Base-by-base conservation (phyloP, 2,888 invertebrate species). In the Orthosia gothica region DNA sequence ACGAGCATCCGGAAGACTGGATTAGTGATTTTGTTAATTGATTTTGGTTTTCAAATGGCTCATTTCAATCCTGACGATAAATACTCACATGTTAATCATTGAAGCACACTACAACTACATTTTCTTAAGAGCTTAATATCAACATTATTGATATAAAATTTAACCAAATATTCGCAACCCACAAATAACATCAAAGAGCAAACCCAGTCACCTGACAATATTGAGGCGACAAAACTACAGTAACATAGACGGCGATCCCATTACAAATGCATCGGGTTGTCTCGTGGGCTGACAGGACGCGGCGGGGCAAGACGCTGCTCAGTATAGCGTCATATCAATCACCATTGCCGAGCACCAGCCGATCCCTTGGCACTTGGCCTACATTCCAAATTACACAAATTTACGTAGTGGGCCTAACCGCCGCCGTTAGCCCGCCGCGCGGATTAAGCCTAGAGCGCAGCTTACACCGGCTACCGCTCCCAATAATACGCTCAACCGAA, bases 351-450 rank as follows among this genome's bases (percentile, higher is more conserved):
- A 91, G 92, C 91, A 92, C 92, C 92, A 94, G 83, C 66, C 70
- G 93, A 95, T 96, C 96, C 96, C 96, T 94, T 96, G 96, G 96
- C 95, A 95, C 95, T 96, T 95, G 96, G 95, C 96, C 96, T 96
- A 94, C 93, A 96, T 96, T 92, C 95, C 91, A 95, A 96, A 96
- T 96, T 95, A 96, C 95, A 95, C 95, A 95, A 96, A 96, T 96
- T 96, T 96, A 95, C 95, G 94, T 94, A 92, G 93, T 93, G 92
- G 92, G 95, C 94, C 95, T 94, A 94, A 92, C 94, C 92, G 90
- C 90, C 84, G 91, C 92, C 92, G 94, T 92, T 94, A 94, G 94
- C 89, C 91, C 77, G 91, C 92, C 91, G 88, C 88, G 86, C 91
- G 95, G 95, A 96, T 96, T 96, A 96, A 93, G 91, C 91, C 89